Evolutionary conservation across 2,113 vertebrate genomes (phyloP).

Genomic region (Eurystomus gularis): DNA sequence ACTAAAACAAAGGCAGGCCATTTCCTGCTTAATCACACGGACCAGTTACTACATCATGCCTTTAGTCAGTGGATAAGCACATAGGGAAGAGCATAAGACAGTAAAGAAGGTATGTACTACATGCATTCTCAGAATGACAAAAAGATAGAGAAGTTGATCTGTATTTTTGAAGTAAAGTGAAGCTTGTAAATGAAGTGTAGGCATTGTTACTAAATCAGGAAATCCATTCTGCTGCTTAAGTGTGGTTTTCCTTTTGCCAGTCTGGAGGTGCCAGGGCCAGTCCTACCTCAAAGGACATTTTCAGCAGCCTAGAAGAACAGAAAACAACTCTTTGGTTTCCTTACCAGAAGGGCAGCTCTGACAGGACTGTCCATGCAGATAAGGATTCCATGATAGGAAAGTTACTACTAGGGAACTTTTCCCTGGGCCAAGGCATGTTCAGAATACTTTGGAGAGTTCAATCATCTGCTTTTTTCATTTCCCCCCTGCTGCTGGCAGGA

Average conservation of each 20-base stretch:
- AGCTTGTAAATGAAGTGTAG: accelerated
- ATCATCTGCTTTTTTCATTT: background rate
- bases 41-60: background rate
- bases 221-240: background rate
- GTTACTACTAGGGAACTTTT: background rate
- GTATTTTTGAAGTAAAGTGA: background rate
- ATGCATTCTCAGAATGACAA: background rate
- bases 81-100: background rate
- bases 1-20: background rate
- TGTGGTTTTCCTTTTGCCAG: background rate
- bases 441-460: background rate
- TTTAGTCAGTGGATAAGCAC: background rate
- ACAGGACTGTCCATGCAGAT: background rate
- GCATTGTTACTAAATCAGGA: background rate
- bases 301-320: background rate
- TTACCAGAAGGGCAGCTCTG: background rate
- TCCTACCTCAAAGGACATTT: background rate
- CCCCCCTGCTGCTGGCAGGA: background rate
- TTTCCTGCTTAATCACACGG: background rate
- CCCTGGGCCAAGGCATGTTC: background rate
- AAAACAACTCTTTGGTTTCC: background rate
- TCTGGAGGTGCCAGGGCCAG: background rate
- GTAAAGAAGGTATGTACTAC: background rate
- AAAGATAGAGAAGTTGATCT: background rate
- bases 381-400: background rate